phyloP scores from a whole-genome alignment of 1,140 invertebrate genomes.

The Megalonaias nervosa region DNA sequence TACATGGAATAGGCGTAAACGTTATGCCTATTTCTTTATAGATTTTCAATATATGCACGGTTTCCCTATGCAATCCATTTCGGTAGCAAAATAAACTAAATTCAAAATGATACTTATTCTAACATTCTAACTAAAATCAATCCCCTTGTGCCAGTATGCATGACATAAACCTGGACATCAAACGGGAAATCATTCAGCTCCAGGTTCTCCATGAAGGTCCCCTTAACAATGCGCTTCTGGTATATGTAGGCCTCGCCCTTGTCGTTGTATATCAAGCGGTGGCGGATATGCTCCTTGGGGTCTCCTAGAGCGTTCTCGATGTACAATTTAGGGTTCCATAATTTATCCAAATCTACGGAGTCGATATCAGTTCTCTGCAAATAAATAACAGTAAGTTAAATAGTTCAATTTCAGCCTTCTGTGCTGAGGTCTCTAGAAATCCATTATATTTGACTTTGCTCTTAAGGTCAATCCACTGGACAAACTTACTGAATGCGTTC shows the following conservation, averaged over 20 bases:
- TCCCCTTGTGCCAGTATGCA: not conserved
- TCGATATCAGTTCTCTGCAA: conserved; percentile 29
- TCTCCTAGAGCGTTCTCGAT: conserved; percentile 70
- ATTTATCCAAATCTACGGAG: conserved; percentile 60
- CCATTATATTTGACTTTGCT: no score
- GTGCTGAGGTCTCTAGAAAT: not conserved
- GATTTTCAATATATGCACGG: no score
- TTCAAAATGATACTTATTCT: no score
- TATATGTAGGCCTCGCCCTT: conserved; percentile 66
- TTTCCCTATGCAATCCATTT: no score
- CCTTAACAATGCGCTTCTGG: conserved; percentile 67
- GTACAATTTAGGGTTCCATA: conserved; percentile 70
- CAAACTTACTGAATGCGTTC: no score
- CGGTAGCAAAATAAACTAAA: no score
- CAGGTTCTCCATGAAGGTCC: conserved; percentile 70
- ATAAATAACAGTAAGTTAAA: conserved; percentile 39
- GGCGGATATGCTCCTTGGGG: conserved; percentile 66
- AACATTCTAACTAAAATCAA: no score
- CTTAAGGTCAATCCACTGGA: no score
- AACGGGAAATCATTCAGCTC: conserved; percentile 70
- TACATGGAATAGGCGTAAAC: no score
- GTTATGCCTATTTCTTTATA: no score
- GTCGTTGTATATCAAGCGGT: conserved; percentile 63
- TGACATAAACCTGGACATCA: conserved; percentile 66
- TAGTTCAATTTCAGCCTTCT: not conserved